Base-by-base conservation (phyloP, 2,888 invertebrate species). In the Barypeithes pellucidus region DNA sequence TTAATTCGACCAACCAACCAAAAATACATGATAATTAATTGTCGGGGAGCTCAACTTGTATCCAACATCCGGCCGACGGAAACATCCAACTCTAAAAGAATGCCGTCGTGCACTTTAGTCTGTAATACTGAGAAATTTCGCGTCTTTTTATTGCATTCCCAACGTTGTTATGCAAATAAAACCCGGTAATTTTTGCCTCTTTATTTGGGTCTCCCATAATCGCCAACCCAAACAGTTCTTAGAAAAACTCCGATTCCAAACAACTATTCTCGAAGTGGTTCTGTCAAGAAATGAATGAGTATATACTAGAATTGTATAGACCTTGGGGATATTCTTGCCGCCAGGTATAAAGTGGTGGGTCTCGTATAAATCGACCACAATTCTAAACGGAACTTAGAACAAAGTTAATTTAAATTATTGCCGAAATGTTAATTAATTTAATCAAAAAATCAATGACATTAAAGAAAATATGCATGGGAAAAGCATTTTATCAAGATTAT, bases 201-300 rank as follows among this genome's bases (percentile, higher is more conserved):
- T 14, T 59, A 59, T 67, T 67, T 47, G 67, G 67, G 59, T 59
- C 67, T 54, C 2, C 18, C 45, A 59, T 67, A 67, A 67, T 67
- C 67, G 57, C 47, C 29, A 59, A 67, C 43, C 59, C 67, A 67
- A 67, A 67, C 67, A 67, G 18, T 59, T 67, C 67, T 45, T 9
- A 36, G 67, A 67, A 57, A 47, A 36, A 33, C 11, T 41, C 45
- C 57, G 47, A 45, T 45, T 59, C 59, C 47, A 67, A 45, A 67
- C 29, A 57, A 43, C 24, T 12, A 24, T 41, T 43, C 41, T 14
- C 18, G 47, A 57, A 50, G 47, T 47, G 59, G 59, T 67, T 47
- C 33, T 29, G 59, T 8, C 57, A 45, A 12, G 57, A 14, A 33
- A 67, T 67, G 67, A 67, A 59, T 67, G 45, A 29, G 59, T 59